Evolutionary conservation across 2,113 vertebrate species (phyloP).

Genomic region (Brachypodius melanocephalos): DNA sequence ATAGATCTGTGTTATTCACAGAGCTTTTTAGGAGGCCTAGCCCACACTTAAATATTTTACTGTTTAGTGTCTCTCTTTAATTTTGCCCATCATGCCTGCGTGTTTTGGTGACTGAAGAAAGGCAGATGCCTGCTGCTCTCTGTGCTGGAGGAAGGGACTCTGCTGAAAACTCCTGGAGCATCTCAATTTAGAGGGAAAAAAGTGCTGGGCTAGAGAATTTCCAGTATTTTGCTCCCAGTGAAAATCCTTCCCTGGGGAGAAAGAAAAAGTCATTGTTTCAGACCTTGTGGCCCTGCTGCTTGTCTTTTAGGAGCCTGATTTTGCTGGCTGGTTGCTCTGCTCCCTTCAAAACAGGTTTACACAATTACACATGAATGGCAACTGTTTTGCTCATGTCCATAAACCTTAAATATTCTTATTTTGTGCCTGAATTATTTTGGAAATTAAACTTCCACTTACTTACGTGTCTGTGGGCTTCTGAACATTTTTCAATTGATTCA

Average conservation of each 20-base stretch:
- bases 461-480: neutral
- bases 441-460: neutral
- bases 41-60: neutral
- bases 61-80: neutral
- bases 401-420: neutral
- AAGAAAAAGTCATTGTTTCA: neutral
- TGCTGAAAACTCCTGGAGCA: neutral
- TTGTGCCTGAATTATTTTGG: neutral
- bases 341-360: neutral
- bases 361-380: neutral
- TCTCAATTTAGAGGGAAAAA: neutral
- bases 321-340: neutral
- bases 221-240: neutral
- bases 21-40: neutral
- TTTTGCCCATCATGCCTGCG: neutral
- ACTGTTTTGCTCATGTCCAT: neutral
- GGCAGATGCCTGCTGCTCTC: neutral
- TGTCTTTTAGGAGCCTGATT: neutral
- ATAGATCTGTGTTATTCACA: neutral
- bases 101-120: neutral
- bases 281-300: neutral
- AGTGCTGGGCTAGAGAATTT: neutral
- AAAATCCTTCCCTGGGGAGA: neutral
- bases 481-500: neutral
- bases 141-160: neutral